These are phyloP conservation scores for Phaenicophaeus curvirostris DNA, from an alignment of 2,797 vertebrate species.

Conservation along the genomic window DNA sequence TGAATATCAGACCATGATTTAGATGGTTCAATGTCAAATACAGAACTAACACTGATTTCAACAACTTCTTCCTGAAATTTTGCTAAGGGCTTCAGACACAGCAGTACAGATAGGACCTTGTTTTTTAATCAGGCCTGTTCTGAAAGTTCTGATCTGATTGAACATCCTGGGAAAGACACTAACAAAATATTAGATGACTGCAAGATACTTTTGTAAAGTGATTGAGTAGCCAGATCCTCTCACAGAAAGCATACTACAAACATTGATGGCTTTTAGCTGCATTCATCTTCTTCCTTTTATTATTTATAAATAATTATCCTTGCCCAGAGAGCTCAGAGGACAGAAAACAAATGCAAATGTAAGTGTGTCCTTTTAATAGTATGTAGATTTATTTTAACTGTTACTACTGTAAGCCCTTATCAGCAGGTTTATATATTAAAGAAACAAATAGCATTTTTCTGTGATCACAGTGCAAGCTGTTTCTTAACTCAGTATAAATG, in stretches of 20 bases:
- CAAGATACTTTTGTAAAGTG: background rate
- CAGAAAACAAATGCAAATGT: background rate
- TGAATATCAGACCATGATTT: background rate
- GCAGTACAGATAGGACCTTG: background rate
- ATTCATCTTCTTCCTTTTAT: background rate
- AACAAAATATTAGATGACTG: background rate
- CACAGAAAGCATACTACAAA: background rate
- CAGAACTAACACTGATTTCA: background rate
- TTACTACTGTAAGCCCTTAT: background rate
- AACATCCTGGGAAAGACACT: background rate
- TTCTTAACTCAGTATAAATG: conserved; percentile 59
- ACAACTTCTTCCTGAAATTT: background rate
- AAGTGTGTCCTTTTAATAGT: background rate
- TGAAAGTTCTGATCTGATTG: background rate
- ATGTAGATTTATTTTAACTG: background rate
- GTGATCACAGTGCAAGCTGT: conserved; percentile 40
- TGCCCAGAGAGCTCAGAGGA: background rate
- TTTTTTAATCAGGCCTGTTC: background rate
- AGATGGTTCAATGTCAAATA: background rate
- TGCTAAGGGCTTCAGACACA: background rate
- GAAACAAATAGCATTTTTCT: conserved; percentile 36
- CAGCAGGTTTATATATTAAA: conserved; percentile 37
- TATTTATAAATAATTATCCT: background rate
- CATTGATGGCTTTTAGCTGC: background rate
- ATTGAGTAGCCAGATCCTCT: background rate